These are phyloP conservation scores for Anoncus sp. DNA, from an alignment of 2,888 invertebrate species.

Conservation along the genomic window DNA sequence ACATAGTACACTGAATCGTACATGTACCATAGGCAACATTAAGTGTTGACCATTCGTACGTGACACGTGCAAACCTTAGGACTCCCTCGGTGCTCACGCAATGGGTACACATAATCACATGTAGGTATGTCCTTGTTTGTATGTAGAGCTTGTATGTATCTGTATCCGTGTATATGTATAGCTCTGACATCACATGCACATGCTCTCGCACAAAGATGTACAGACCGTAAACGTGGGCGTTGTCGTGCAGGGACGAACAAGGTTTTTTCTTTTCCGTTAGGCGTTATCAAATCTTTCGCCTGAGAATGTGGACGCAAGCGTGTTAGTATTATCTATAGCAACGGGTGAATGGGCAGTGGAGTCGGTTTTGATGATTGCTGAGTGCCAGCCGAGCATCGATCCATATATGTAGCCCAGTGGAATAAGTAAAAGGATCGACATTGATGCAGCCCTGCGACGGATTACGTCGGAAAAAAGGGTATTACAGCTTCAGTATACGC, in stretches of 20 bases:
- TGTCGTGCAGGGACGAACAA: slow-evolving; percentile 9
- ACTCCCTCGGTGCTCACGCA: slow-evolving; percentile 49
- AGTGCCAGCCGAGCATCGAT: slow-evolving; percentile 18
- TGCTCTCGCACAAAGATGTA: slow-evolving; percentile 38
- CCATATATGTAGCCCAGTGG: background rate
- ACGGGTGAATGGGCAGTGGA: slow-evolving; percentile 16
- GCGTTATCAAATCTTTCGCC: slow-evolving; percentile 73
- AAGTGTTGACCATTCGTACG: slow-evolving; percentile 53
- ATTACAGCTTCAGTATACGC: slow-evolving; percentile 16
- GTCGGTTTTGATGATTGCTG: slow-evolving; percentile 16
- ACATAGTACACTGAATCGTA: slow-evolving; percentile 36
- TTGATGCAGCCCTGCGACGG: background rate
- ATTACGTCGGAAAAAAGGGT: slow-evolving; percentile 29
- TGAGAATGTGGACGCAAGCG: slow-evolving; percentile 67
- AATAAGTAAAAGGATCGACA: slow-evolving; percentile 19
- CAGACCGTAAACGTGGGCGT: slow-evolving; percentile 41
- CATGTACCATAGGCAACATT: slow-evolving; percentile 19
- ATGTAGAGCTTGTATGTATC: slow-evolving; percentile 6
- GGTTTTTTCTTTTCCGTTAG: slow-evolving; percentile 62
- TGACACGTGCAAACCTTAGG: slow-evolving; percentile 55
- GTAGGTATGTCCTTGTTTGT: slow-evolving; percentile 9
- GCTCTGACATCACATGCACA: slow-evolving; percentile 54
- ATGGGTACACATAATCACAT: slow-evolving; percentile 4
- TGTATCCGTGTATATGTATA: too few relatives aligned
- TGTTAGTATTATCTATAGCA: background rate